Evolutionary conservation across 2,888 invertebrate species (phyloP), one percentile per base, ranked within the genome.

Genomic region (Aspidiotus rigidus): DNA sequence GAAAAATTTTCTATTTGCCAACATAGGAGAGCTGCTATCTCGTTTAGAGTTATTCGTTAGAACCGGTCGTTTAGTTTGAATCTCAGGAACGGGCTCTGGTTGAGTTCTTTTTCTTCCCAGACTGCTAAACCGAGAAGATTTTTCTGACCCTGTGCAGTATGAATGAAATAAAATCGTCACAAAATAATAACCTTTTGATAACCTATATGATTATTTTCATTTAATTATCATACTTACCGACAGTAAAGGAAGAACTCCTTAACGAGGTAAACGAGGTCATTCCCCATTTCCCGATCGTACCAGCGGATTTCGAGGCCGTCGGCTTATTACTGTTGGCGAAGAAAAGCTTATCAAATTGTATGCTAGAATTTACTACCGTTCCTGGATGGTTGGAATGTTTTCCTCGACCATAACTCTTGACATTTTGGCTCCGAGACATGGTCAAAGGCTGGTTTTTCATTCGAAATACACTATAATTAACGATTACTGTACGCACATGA

Each of bases 281-380:
- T 74, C 93, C 93, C 93, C 93, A 94, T 82, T 93, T 90, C 74
- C 93, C 93, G 74, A 93, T 88, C 44, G 90, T 91, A 73, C 93
- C 93, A 74, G 93, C 89, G 42, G 93, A 92, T 74, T 91, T 86
- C 64, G 93, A 89, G 69, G 92, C 92, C 66, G 90, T 86, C 9
- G 93, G 93, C 75, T 89, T 87, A 78, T 91, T 93, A 77, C 87
- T 89, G 78, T 90, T 90, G 76, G 87, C 86, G 77, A 89, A 82
- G 75, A 85, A 81, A 72, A 84, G 77, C 75, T 82, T 84, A 76
- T 85, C 86, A 77, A 86, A 86, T 74, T 85, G 84, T 73, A 85
- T 84, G 76, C 83, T 84, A 63, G 83, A 78, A 72, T 79, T 78
- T 28, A 73, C 71, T 40, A 73, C 73, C 44, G 73, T 74, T 56